These are phyloP conservation scores for Orchestes rusci DNA, from an alignment of 2,888 invertebrate genomes.

Conservation along the genomic window DNA sequence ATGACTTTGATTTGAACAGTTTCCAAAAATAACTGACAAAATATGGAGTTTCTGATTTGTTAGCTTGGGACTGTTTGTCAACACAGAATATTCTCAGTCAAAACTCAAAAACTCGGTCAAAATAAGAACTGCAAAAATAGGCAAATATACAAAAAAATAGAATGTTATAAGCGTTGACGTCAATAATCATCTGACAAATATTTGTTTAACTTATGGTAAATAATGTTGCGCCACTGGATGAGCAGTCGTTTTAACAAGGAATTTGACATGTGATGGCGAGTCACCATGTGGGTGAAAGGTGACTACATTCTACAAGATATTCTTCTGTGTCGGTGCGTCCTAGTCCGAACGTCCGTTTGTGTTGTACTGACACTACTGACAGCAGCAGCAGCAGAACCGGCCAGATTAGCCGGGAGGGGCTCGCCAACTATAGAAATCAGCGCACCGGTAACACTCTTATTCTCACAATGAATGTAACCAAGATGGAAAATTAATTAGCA, in stretches of 20 bases:
- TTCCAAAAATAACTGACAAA: no score
- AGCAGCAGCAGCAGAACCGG: no score
- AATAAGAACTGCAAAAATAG: no score
- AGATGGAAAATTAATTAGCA: constrained; percentile 27
- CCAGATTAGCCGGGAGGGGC: constrained; percentile 23
- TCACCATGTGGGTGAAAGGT: constrained; percentile 38
- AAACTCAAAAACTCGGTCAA: no score
- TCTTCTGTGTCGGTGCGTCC: constrained; percentile 31
- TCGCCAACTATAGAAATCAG: constrained; percentile 25
- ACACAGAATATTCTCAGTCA: no score
- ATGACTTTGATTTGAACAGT: no score
- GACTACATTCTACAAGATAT: constrained; percentile 37
- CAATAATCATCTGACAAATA: no score
- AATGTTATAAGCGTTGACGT: no score
- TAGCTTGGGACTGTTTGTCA: no score
- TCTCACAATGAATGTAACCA: constrained; percentile 25
- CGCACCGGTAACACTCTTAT: constrained; percentile 25
- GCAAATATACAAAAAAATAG: no score
- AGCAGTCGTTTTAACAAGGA: constrained; percentile 25
- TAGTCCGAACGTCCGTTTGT: constrained; percentile 26
- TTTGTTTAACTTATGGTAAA: no score
- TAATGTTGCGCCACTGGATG: constrained; percentile 17
- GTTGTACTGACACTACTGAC: constrained; percentile 23
- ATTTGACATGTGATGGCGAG: constrained; percentile 34
- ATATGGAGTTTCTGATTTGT: no score